Conservation (phyloP, 1,140 invertebrate genomes). For the Penaeus indicus region DNA sequence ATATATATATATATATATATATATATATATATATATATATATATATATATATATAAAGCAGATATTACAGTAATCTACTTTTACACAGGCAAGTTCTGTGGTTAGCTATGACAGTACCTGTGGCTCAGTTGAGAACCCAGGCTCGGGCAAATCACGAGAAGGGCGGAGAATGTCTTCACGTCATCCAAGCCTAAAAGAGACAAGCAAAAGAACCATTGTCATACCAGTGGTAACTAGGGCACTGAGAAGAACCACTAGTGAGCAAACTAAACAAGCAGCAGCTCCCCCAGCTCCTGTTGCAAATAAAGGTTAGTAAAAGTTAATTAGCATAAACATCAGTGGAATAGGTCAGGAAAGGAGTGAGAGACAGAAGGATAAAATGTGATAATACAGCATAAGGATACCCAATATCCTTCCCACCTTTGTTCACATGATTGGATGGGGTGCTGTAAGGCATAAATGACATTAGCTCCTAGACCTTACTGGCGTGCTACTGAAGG, state of each 20-base stretch:
- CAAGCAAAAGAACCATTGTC: slow-evolving; percentile 55
- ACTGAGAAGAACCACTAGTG: slow-evolving; percentile 35
- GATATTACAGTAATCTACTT: not conserved
- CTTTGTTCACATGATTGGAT: no score
- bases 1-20: no score
- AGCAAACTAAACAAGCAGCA: slow-evolving; percentile 15
- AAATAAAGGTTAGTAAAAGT: not conserved
- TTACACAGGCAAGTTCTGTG: slow-evolving; percentile 15
- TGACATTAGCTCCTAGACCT: no score
- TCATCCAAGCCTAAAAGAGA: slow-evolving; percentile 44
- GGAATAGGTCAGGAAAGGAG: no score
- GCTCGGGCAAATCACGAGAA: slow-evolving; percentile 42
- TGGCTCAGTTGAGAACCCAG: slow-evolving; percentile 52
- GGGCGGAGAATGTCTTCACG: slow-evolving; percentile 4
- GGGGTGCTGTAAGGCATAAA: no score
- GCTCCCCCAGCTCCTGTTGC: not conserved
- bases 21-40: no score
- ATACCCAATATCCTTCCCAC: no score
- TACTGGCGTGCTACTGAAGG: no score
- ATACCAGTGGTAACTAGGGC: slow-evolving; percentile 46
- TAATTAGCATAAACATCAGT: no score
- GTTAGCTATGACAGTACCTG: slow-evolving; percentile 24
- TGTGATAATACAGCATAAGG: no score
- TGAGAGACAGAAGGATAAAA: no score
- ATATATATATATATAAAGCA: not conserved